phyloP scores from a whole-genome alignment of 2,113 vertebrate species.

The Stercorarius parasiticus region DNA sequence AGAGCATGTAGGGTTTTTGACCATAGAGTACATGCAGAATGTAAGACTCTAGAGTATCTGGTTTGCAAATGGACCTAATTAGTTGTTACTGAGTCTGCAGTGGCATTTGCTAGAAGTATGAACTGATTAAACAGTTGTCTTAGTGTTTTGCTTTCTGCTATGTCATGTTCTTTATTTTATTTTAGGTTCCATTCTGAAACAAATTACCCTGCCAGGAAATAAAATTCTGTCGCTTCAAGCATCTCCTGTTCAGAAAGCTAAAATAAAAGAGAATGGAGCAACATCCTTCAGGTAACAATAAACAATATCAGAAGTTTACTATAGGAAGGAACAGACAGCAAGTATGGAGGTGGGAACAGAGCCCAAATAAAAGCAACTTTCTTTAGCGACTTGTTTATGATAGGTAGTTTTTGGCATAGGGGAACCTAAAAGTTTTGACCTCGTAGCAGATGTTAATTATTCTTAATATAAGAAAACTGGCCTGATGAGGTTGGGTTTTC shows the following conservation, averaged over 20 bases:
- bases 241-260: constrained; percentile 77
- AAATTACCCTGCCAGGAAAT: constrained; percentile 80
- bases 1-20: background rate
- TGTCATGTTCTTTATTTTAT: constrained; percentile 58
- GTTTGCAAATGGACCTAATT: background rate
- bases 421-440: background rate
- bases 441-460: background rate
- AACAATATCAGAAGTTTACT: constrained; percentile 26
- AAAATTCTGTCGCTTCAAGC: constrained; percentile 80
- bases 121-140: background rate
- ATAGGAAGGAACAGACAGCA: background rate
- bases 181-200: constrained; percentile 82
- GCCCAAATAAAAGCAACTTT: constrained; percentile 9
- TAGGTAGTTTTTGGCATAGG: background rate
- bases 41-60: background rate
- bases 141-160: background rate
- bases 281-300: constrained; percentile 80
- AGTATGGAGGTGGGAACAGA: background rate
- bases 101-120: background rate
- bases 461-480: background rate
- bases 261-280: constrained; percentile 81
- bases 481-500: background rate
- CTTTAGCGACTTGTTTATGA: background rate
- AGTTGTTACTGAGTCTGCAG: background rate
- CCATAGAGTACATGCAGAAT: background rate